A percentile compares a stretch with the other conserved stretches of the same genome.
phyloP scores from a whole-genome alignment of 1,140 invertebrate genomes.

The Bombyx mandarina region DNA sequence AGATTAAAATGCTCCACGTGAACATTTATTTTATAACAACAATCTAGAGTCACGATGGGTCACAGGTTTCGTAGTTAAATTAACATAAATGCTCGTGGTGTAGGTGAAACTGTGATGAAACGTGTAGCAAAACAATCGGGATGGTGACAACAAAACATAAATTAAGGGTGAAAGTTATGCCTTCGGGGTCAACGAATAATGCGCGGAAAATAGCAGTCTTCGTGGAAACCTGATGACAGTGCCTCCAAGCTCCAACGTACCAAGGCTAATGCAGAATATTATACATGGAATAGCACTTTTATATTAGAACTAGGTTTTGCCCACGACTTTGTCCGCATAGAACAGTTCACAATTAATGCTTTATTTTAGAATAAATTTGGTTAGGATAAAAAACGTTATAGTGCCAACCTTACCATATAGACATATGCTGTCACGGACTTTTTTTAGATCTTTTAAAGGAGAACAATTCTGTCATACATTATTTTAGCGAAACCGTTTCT shows the following conservation, averaged over 20 bases:
- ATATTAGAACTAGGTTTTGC: too few species aligned
- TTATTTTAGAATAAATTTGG: too few species aligned
- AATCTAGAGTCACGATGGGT: constrained; percentile 22
- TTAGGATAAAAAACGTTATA: too few species aligned
- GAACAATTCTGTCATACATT: too few species aligned
- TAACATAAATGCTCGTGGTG: constrained; percentile 8
- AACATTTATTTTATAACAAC: constrained; percentile 23
- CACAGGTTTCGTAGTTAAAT: constrained; percentile 3
- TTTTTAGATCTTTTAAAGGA: too few species aligned
- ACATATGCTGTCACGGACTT: too few species aligned
- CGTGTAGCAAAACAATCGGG: constrained; percentile 13
- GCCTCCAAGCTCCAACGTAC: not conserved
- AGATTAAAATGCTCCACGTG: constrained; percentile 18
- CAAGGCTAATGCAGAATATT: too few species aligned
- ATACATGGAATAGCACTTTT: too few species aligned
- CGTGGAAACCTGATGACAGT: constrained; percentile 14
- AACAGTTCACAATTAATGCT: too few species aligned
- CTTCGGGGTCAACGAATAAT: constrained; percentile 31
- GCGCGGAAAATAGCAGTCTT: constrained; percentile 28
- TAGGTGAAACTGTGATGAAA: constrained; percentile 9
- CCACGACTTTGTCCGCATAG: too few species aligned
- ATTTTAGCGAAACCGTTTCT: too few species aligned
- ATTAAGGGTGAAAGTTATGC: constrained; percentile 37
- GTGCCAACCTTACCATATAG: too few species aligned
- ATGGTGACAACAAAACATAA: constrained; percentile 20